A percentile compares a stretch with the other conserved stretches of the same genome.
Conservation (phyloP, 2,888 invertebrate genomes). For the Silvanus unidentatus region DNA sequence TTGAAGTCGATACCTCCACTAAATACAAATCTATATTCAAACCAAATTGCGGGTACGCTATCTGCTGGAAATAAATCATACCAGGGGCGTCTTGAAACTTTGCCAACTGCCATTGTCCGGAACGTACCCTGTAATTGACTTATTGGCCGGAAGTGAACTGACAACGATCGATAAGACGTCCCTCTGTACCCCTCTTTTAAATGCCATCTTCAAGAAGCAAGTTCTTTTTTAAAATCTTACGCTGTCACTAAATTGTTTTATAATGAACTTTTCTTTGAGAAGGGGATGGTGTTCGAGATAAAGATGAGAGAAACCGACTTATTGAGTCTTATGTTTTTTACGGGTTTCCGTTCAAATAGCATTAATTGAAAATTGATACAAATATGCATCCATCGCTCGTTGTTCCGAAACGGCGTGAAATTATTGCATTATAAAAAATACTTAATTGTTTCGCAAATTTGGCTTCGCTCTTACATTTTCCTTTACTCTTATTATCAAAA, state of each 20-base stretch:
- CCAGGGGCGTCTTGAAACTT: slow-evolving; percentile 43
- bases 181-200: slow-evolving; percentile 26
- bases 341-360: no score
- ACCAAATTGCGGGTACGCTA: slow-evolving; percentile 39
- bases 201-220: slow-evolving; percentile 31
- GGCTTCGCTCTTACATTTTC: no score
- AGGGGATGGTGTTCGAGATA: no score
- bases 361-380: no score
- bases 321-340: slow-evolving; percentile 8
- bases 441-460: no score
- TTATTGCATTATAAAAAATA: no score
- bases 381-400: no score
- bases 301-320: slow-evolving; percentile 14
- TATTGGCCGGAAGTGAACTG: slow-evolving; percentile 45
- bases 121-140: slow-evolving; percentile 45
- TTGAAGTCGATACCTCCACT: slow-evolving; percentile 34
- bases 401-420: no score
- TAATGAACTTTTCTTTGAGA: slow-evolving; percentile 25
- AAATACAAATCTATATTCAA: slow-evolving; percentile 41
- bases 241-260: slow-evolving; percentile 28
- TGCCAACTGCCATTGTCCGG: slow-evolving; percentile 46
- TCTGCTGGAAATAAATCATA: slow-evolving; percentile 43
- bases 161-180: slow-evolving; percentile 38
- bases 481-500: neutral
- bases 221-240: slow-evolving; percentile 16